Percentiles rank a stretch among this genome's conserved stretches.
Evolutionary conservation across 2,797 vertebrate genomes (phyloP).

Genomic region (Enteromius fasciolatus): DNA sequence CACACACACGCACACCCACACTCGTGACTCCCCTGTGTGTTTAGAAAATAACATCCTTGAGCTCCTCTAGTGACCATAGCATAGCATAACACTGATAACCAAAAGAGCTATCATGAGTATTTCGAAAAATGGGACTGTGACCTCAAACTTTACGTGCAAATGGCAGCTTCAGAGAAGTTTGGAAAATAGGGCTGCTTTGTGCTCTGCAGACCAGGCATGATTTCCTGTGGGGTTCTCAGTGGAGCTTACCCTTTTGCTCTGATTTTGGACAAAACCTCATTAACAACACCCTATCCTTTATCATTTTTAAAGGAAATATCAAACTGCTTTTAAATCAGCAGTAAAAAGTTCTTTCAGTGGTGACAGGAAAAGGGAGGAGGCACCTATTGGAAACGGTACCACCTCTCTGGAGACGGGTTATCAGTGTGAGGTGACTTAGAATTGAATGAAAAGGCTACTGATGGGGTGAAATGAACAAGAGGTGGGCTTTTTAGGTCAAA

Average conservation of each 20-base stretch:
- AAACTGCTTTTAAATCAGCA: constrained; percentile 17
- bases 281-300: constrained; percentile 30
- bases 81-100: constrained; percentile 3
- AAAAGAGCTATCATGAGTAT: constrained; percentile 3
- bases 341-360: neutral
- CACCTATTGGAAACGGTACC: constrained; percentile 18
- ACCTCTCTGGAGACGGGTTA: constrained; percentile 20
- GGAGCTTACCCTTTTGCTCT: constrained; percentile 31
- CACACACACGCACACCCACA: neutral
- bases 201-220: constrained; percentile 33
- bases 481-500: constrained; percentile 2
- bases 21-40: neutral
- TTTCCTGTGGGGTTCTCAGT: constrained; percentile 39
- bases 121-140: constrained; percentile 16
- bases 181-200: constrained; percentile 53
- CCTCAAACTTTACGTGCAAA: constrained; percentile 41
- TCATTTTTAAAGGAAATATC: constrained; percentile 20
- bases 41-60: constrained; percentile 23
- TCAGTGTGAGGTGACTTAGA: constrained; percentile 40
- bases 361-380: constrained; percentile 40
- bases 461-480: constrained; percentile 6
- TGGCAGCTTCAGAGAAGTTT: constrained; percentile 29
- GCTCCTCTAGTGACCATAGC: neutral
- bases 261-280: constrained; percentile 15
- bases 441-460: constrained; percentile 3